These are phyloP conservation scores for Seira musarum DNA, from an alignment of 2,888 invertebrate species.

Conservation along the genomic window DNA sequence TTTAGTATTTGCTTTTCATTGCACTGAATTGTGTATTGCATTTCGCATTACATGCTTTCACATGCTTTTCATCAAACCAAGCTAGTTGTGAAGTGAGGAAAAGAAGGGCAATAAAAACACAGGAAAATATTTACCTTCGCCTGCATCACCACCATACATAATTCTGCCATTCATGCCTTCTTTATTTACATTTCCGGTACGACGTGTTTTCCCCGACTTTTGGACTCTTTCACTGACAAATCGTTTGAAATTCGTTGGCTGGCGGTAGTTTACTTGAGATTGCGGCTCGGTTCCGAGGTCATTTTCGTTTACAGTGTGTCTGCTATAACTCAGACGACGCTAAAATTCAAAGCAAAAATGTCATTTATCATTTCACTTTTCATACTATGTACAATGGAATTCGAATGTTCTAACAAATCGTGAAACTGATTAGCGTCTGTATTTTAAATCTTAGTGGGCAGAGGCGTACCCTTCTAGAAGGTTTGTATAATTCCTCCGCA, in stretches of 20 bases:
- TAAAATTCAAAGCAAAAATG: no score
- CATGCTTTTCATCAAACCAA: no score
- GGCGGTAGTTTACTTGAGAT: conserved; percentile 84
- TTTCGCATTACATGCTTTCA: no score
- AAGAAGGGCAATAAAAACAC: no score
- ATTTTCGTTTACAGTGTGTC: conserved; percentile 91
- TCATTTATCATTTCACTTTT: no score
- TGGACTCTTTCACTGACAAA: conserved; percentile 90
- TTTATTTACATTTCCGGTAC: conserved; percentile 60
- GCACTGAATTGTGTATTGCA: no score
- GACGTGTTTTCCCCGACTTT: conserved; percentile 81
- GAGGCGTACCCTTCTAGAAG: conserved; percentile 75
- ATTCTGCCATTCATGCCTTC: conserved; percentile 46
- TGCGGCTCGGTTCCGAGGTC: conserved; percentile 83
- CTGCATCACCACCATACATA: conserved; percentile 32
- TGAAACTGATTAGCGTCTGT: not conserved
- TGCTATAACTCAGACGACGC: conserved; percentile 92
- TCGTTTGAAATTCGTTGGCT: conserved; percentile 91
- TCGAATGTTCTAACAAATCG: not conserved
- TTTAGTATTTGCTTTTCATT: no score
- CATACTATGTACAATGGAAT: not conserved
- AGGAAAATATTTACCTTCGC: conserved; percentile 41
- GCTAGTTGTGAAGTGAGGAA: no score
- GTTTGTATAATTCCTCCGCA: conserved; percentile 90
- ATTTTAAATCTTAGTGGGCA: conserved; percentile 9